phyloP scores from a whole-genome alignment of 2,113 vertebrate species.

The Cheilinus undulatus region DNA sequence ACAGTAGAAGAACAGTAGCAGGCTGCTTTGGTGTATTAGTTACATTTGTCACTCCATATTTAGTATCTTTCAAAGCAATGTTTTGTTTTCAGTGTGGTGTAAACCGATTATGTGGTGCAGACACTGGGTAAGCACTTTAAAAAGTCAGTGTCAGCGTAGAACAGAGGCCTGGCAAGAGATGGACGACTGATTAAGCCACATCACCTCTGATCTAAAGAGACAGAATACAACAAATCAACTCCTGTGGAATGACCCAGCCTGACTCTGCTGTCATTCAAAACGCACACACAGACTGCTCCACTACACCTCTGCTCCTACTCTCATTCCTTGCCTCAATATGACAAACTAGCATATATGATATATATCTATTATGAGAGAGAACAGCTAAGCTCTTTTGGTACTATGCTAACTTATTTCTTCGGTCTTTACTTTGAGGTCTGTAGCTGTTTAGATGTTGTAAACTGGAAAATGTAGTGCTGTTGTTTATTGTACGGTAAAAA shows the following conservation, averaged over 20 bases:
- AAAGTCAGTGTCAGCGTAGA: conserved; percentile 21
- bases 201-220: conserved; percentile 55
- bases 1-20: conserved; percentile 44
- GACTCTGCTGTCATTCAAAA: conserved; percentile 38
- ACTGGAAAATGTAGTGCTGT: conserved; percentile 70
- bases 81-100: conserved; percentile 3
- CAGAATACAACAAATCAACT: conserved; percentile 43
- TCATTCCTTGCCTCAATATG: conserved; percentile 1
- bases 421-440: conserved; percentile 46
- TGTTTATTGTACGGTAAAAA: conserved; percentile 61
- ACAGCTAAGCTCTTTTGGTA: conserved; percentile 43
- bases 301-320: conserved; percentile 21
- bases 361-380: conserved; percentile 33
- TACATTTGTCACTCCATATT: conserved; percentile 31
- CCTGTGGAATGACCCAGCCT: conserved; percentile 27
- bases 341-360: conserved; percentile 16
- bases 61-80: conserved; percentile 18
- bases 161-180: conserved; percentile 10
- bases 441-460: conserved; percentile 70
- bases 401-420: conserved; percentile 79
- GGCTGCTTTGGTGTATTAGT: conserved; percentile 24
- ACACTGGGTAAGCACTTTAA: conserved; percentile 3
- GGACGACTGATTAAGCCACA: conserved; percentile 22
- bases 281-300: conserved; percentile 18
- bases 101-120: conserved; percentile 26